Percentiles rank a stretch among this genome's conserved stretches.
These are phyloP conservation scores for pig (Sus scrofa) DNA, from an alignment of 2,113 vertebrate genomes.

Conservation along the genomic window T2T-Sscrofa CM000828.6:36694001-36694500, in stretches of 20 bases:
- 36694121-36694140: neutral
- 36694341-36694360: neutral
- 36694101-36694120: neutral
- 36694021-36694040: neutral
- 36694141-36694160: neutral
- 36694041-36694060: neutral
- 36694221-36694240: neutral
- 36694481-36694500: neutral
- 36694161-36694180: neutral
- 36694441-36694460: neutral
- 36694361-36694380: neutral
- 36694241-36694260: neutral
- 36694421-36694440: neutral
- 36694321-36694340: neutral
- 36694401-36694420: neutral
- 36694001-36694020: neutral
- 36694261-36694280: neutral
- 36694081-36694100: slow-evolving; percentile 11
- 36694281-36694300: neutral
- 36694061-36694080: slow-evolving; percentile 13
- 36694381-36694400: neutral
- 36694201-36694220: neutral
- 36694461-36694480: slow-evolving; percentile 21
- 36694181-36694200: neutral
- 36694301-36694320: neutral